Conservation (phyloP, 2,797 vertebrate species). For the Choloepus didactylus region DNA sequence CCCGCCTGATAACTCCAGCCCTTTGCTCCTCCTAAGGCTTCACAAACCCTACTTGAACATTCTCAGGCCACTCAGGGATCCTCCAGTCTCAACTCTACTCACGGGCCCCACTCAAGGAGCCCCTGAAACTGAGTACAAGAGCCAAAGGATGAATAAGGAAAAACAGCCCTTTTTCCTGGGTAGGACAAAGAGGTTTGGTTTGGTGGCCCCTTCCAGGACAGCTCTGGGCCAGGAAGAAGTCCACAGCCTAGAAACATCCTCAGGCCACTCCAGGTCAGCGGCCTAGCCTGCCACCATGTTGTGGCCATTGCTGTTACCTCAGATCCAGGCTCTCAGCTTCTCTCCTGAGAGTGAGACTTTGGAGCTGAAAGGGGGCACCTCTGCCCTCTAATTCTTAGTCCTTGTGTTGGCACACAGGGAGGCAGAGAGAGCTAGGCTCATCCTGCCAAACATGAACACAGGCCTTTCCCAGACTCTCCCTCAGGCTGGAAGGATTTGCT, state of each 20-base stretch:
- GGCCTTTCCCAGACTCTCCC: background rate
- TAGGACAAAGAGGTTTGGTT: background rate
- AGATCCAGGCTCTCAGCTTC: background rate
- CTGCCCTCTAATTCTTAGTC: background rate
- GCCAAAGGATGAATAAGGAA: background rate
- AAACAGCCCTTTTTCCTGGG: background rate
- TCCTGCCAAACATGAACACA: background rate
- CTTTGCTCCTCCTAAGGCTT: background rate
- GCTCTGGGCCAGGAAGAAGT: background rate
- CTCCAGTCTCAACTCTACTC: rapidly evolving
- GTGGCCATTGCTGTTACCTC: background rate
- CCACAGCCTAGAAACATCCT: background rate
- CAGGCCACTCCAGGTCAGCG: too few relatives aligned
- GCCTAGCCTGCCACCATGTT: background rate
- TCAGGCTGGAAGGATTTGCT: too few relatives aligned
- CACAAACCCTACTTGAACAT: background rate
- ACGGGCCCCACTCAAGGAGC: background rate
- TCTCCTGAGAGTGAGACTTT: background rate
- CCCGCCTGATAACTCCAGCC: rapidly evolving
- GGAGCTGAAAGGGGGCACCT: background rate
- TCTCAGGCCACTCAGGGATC: background rate
- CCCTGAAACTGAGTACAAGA: background rate
- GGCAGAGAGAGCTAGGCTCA: background rate
- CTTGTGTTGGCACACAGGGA: background rate
- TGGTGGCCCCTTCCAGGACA: background rate